A percentile compares a stretch with the other conserved stretches of the same genome.
These are phyloP conservation scores for Zeugodacus cucurbitae DNA, from an alignment of 1,140 invertebrate genomes.

Conservation along the genomic window DNA sequence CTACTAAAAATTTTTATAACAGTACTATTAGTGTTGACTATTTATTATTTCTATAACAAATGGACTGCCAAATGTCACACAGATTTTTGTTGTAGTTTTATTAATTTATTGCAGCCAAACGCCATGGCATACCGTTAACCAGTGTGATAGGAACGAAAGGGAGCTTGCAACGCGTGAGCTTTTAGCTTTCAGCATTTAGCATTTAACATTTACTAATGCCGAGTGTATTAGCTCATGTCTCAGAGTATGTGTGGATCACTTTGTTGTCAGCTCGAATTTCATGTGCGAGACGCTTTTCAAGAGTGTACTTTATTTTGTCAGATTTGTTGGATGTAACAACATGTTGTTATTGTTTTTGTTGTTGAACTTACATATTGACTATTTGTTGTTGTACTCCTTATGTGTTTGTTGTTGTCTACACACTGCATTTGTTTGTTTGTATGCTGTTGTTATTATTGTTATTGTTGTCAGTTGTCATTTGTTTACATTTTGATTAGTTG, in stretches of 20 bases:
- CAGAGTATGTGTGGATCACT: background rate
- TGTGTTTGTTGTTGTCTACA: background rate
- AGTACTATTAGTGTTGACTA: background rate
- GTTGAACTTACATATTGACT: background rate
- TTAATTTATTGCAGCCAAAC: background rate
- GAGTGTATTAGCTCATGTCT: background rate
- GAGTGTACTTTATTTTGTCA: constrained; percentile 13
- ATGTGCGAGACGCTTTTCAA: background rate
- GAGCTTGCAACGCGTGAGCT: background rate
- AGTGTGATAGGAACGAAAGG: background rate
- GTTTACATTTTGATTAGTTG: constrained; percentile 32
- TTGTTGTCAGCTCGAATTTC: constrained; percentile 23
- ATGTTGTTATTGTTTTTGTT: background rate
- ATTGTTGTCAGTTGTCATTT: constrained; percentile 35
- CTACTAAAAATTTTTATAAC: background rate
- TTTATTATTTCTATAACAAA: background rate
- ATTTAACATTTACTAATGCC: background rate
- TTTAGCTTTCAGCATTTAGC: background rate
- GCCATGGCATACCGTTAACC: background rate
- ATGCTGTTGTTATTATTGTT: background rate
- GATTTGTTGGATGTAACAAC: background rate
- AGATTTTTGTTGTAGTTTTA: background rate
- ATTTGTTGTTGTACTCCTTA: background rate
- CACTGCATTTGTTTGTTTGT: background rate
- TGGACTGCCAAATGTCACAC: background rate